Evolutionary conservation across 2,888 invertebrate species (phyloP).

Genomic region (Enoplolaimus lenunculus): DNA sequence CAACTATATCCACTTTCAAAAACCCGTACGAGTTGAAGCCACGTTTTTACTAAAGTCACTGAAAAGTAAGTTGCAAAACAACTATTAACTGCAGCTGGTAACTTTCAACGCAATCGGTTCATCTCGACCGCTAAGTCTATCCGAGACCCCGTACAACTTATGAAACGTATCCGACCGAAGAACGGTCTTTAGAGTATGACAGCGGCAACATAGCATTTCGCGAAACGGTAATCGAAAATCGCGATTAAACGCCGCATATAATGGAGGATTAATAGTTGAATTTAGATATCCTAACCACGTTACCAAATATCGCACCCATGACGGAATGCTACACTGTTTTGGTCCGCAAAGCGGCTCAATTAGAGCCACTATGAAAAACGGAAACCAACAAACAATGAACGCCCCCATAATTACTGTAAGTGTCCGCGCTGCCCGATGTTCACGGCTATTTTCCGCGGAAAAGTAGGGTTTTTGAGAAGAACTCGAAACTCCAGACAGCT

Average conservation of each 20-base stretch:
- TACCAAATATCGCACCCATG: slow-evolving; percentile 16
- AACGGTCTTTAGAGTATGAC: slow-evolving; percentile 35
- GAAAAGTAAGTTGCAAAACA: too few species aligned
- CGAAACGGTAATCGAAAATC: slow-evolving; percentile 40
- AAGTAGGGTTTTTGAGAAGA: too few species aligned
- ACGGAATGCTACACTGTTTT: slow-evolving; percentile 1
- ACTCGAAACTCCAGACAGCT: too few species aligned
- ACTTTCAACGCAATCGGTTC: too few species aligned
- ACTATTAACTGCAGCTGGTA: too few species aligned
- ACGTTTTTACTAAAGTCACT: too few species aligned
- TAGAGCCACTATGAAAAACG: slow-evolving; percentile 22
- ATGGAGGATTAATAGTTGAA: slow-evolving; percentile 21
- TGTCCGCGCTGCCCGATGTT: slow-evolving; percentile 19
- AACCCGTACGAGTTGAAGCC: too few species aligned
- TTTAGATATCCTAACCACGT: slow-evolving; percentile 23
- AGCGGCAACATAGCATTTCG: slow-evolving; percentile 39
- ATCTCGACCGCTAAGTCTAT: too few species aligned
- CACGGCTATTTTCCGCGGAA: too few species aligned
- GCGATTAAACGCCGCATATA: slow-evolving; percentile 32
- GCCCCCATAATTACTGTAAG: slow-evolving; percentile 21
- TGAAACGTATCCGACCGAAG: slow-evolving; percentile 27
- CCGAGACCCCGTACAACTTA: slow-evolving; percentile 10
- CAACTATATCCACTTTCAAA: too few species aligned
- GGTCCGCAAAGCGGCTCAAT: slow-evolving; percentile 18
- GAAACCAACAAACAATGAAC: slow-evolving; percentile 23